phyloP scores from a whole-genome alignment of 1,140 invertebrate genomes.

The Calephelis virginiensis region DNA sequence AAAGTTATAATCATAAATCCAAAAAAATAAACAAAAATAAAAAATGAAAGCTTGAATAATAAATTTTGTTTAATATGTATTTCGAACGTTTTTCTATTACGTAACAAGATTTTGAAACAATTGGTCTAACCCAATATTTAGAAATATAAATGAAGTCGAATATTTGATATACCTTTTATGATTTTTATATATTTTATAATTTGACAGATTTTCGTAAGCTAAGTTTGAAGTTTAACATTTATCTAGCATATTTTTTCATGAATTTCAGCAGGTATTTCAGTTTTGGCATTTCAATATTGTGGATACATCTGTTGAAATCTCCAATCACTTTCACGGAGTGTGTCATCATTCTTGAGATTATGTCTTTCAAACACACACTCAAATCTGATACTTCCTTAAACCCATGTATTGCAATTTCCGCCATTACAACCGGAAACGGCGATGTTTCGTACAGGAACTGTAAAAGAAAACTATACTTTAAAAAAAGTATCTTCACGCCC shows the following conservation, averaged over 20 bases:
- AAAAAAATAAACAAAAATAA: no score
- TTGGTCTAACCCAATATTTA: no score
- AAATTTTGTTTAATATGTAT: no score
- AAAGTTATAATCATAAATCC: no score
- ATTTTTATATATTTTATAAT: no score
- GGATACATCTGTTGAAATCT: conserved; percentile 71
- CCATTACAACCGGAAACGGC: conserved; percentile 72
- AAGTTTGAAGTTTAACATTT: neutral
- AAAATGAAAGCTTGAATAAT: no score
- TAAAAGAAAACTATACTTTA: conserved; percentile 31
- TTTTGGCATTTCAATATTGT: conserved; percentile 74
- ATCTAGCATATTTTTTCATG: conserved; percentile 70
- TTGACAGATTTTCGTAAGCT: neutral
- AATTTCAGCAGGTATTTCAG: conserved; percentile 69
- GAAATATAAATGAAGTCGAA: no score
- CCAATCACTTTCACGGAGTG: conserved; percentile 72
- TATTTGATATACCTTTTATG: no score
- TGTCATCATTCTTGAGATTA: conserved; percentile 73
- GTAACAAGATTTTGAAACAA: no score
- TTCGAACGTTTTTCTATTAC: no score
- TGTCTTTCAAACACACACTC: conserved; percentile 68
- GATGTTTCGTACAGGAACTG: conserved; percentile 73
- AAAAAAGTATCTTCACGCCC: no score
- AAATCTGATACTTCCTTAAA: conserved; percentile 72
- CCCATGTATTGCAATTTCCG: conserved; percentile 69